These are phyloP conservation scores for Venusia cambrica DNA, from an alignment of 2,888 invertebrate genomes.

Conservation along the genomic window DNA sequence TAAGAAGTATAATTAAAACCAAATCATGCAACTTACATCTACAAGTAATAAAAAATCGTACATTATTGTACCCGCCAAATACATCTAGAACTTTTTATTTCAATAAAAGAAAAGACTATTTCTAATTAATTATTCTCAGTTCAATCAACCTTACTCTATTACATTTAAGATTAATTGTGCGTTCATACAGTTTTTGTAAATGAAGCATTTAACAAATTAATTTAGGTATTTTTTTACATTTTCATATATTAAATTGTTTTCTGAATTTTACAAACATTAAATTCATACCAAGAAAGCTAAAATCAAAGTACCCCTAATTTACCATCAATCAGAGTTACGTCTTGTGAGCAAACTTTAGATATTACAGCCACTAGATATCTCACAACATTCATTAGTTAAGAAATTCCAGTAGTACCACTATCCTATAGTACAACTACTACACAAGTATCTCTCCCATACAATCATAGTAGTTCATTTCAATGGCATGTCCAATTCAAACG, in stretches of 20 bases:
- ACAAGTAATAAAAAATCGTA: constrained; percentile 17
- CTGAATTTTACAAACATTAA: neutral
- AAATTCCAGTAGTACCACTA: no score
- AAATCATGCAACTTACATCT: constrained; percentile 21
- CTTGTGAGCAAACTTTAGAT: no score
- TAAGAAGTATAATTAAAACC: constrained; percentile 20
- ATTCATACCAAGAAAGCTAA: constrained; percentile 10
- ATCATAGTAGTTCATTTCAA: no score
- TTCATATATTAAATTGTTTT: constrained; percentile 10
- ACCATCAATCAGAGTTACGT: no score
- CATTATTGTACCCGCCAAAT: constrained; percentile 20
- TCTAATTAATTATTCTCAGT: constrained; percentile 9
- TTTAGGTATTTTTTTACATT: neutral
- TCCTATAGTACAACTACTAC: no score
- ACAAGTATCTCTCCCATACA: no score
- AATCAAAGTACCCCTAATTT: no score
- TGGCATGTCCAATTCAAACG: no score
- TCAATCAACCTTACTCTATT: constrained; percentile 20
- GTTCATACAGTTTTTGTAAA: constrained; percentile 16
- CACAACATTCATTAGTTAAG: no score
- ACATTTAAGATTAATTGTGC: constrained; percentile 3
- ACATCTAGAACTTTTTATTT: constrained; percentile 1
- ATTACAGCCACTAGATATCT: no score
- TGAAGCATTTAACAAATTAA: constrained; percentile 13
- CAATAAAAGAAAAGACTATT: constrained; percentile 3